Base-by-base conservation (phyloP, 2,113 vertebrate species). In the Datnioides undecimradiatus region DNA sequence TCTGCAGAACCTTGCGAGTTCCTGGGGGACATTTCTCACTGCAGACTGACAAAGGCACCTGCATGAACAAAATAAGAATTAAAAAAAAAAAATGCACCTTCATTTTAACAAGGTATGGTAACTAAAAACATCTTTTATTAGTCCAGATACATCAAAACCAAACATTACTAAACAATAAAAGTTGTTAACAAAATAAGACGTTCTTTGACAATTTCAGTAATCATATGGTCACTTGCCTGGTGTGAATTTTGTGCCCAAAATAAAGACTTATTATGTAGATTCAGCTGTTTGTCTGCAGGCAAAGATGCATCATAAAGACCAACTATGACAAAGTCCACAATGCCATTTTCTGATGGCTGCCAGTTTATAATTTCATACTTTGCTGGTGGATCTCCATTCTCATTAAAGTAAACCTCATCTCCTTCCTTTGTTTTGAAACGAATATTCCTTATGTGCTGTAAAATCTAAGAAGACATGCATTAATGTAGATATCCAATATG, bases 291-390 rank as follows among this genome's bases (percentile, higher is more conserved):
- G 2, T 76, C 79, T 58, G 66, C 41, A 74, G 89, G 69, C 73
- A 92, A n/a, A 49, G 93, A 92, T 5, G 88, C 74, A 83, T 94
- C 94, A 78, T 92, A 83, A 34, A 93, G 63, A 34, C 94, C 93
- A 46, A 94, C 89, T n/a, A n/a, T 25, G 69, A 92, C 90, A 92
- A 94, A 94, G 33, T 91, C 82, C 38, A 89, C 76, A 13, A 63
- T n/a, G 7, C 80, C 49, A 1, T 84, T 73, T 73, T 79, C 34
- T 54, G 23, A 85, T 51, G 87, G 87, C 69, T 94, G 93, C 93
- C 94, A 94, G 75, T 93, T 94, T 48, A 94, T 89, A n/a, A 95
- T 89, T 51, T 94, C 93, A 92, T 91, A n/a, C n/a, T n/a, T 92
- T 72, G 91, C 93, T 45, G 87, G n/a, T 40, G 92, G 91, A 41